A percentile compares a stretch with the other conserved stretches of the same genome.
These are phyloP conservation scores for Tachina lurida DNA, from an alignment of 2,888 invertebrate species.

Conservation along the genomic window DNA sequence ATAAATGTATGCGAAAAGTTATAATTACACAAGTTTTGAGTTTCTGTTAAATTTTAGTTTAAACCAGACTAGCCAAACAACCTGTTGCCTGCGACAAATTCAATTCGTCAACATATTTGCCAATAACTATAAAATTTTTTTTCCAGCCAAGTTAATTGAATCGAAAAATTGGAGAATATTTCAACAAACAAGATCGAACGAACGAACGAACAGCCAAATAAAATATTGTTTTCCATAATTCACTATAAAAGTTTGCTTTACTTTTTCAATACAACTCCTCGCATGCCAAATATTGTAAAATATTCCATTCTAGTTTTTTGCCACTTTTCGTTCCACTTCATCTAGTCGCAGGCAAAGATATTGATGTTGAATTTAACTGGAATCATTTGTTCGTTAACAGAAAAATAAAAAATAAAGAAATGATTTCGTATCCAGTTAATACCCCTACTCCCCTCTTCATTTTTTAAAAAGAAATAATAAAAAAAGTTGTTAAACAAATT, in stretches of 20 bases:
- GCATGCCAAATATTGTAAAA: slow-evolving; percentile 30
- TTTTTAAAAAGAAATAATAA: background rate
- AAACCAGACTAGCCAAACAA: no score
- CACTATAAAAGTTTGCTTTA: slow-evolving; percentile 10
- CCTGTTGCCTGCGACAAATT: no score
- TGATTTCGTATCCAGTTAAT: slow-evolving; percentile 32
- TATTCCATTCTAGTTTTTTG: slow-evolving; percentile 17
- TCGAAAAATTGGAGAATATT: slow-evolving; percentile 48
- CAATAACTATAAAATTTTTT: slow-evolving; percentile 14
- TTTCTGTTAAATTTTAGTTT: no score
- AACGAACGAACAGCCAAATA: slow-evolving; percentile 11
- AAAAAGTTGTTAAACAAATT: slow-evolving; percentile 30
- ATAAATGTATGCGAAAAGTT: no score
- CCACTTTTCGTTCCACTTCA: slow-evolving; percentile 37
- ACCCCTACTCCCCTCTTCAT: background rate
- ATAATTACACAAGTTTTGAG: no score
- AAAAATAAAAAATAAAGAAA: background rate
- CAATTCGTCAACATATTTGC: slow-evolving; percentile 15
- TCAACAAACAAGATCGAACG: background rate
- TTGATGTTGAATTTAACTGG: slow-evolving; percentile 52
- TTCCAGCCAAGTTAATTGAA: slow-evolving; percentile 30
- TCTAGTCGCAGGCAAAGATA: slow-evolving; percentile 46
- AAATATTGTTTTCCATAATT: slow-evolving; percentile 42
- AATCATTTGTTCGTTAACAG: slow-evolving; percentile 50
- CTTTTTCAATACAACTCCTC: background rate